Evolutionary conservation across 2,113 vertebrate genomes (phyloP).

Genomic region (Cynocephalus volans): DNA sequence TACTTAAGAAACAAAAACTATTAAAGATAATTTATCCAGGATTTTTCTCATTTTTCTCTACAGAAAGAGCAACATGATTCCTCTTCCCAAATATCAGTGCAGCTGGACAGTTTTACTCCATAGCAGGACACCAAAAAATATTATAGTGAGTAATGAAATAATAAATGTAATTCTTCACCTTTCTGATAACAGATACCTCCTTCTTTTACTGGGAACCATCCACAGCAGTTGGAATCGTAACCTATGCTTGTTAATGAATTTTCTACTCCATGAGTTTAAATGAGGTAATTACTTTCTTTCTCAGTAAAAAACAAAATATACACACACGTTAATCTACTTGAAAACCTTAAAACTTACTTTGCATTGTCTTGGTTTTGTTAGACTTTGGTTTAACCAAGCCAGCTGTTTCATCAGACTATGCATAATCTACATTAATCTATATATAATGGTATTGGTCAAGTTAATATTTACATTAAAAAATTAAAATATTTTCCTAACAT

Average conservation of each 20-base stretch:
- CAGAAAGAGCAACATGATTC: not conserved
- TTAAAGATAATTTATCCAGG: not conserved
- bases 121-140: not conserved
- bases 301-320: not conserved
- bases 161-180: conserved; percentile 18
- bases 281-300: conserved; percentile 47
- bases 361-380: not conserved
- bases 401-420: not conserved
- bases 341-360: not conserved
- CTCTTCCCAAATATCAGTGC: not conserved
- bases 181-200: not conserved
- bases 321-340: not conserved
- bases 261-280: conserved; percentile 1
- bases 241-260: not conserved
- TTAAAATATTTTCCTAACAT: not conserved
- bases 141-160: not conserved
- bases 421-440: not conserved
- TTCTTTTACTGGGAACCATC: not conserved
- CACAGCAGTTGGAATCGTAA: not conserved
- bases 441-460: not conserved
- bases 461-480: not conserved
- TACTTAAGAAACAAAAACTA: conserved; percentile 23
- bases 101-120: not conserved
- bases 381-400: not conserved
- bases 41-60: not conserved